Evolutionary conservation across 2,113 vertebrate genomes (phyloP).

Genomic region (Antigone vipio): DNA sequence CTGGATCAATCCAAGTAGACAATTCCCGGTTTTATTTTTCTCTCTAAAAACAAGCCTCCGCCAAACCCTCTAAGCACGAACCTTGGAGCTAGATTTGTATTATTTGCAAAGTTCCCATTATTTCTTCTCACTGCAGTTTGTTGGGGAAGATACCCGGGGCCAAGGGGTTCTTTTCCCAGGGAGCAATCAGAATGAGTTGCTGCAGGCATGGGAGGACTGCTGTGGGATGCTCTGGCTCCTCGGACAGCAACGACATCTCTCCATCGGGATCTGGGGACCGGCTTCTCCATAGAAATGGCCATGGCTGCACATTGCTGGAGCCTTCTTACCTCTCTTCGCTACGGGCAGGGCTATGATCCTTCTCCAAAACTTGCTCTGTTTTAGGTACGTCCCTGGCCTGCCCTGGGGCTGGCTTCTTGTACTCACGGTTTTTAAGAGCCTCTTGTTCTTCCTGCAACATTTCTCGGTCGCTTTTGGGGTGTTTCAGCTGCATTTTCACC

Average conservation of each 20-base stretch:
- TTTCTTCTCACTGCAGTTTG: background rate
- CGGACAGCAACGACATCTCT: background rate
- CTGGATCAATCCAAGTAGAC: background rate
- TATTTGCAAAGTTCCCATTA: background rate
- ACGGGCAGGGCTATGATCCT: background rate
- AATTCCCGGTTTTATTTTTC: background rate
- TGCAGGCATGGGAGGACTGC: background rate
- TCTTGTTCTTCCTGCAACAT: background rate
- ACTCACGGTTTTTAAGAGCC: background rate
- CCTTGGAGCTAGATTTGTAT: too few species aligned
- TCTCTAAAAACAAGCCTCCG: background rate
- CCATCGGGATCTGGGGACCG: background rate
- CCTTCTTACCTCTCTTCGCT: background rate
- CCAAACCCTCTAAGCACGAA: background rate
- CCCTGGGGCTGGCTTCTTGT: background rate
- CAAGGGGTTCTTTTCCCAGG: background rate
- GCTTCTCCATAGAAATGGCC: background rate
- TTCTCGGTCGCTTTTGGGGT: rapidly evolving
- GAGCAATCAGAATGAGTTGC: background rate
- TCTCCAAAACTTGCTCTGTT: background rate
- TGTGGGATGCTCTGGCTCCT: background rate
- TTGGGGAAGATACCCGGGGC: background rate
- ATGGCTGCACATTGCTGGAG: background rate
- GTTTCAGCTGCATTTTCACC: background rate
- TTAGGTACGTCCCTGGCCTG: background rate